Evolutionary conservation across 1,140 invertebrate species (phyloP), one percentile per base, ranked within the genome.

Genomic region (Coenobita brevimanus): DNA sequence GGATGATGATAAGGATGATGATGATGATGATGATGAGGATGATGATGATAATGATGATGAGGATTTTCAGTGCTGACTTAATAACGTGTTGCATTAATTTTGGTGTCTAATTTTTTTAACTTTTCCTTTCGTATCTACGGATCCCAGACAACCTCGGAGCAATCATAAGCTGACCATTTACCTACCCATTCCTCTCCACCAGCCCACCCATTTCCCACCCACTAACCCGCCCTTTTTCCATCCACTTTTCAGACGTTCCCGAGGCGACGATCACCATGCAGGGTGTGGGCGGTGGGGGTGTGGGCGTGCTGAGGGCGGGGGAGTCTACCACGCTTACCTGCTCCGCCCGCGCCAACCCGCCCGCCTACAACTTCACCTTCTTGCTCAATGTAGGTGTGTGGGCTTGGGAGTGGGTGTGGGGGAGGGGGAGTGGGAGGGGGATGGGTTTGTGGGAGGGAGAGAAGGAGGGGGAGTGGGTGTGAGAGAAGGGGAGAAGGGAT

Each of bases 231-330:
- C 10, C 1, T 27, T 17, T 13, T 13, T 4, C 46, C 21, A n/a
- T 46, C 43, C 30, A 15, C 24, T 50, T 38, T 27, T 1, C 84
- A 87, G 84, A 87, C 57, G 75, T 87, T 3, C 84, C 84, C 60
- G 62, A 87, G 64, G 84, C 84, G 13, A 87, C 50, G 75, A 87
- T 87, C 60, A 87, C 75, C 76, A 87, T 87, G 38, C 75, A 79
- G 54, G 83, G 73, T 0, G 71, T 21, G 0, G 82, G 73, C 24
- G 73, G 30, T 0, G n/a, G 41, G 8, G 75, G 60, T 13, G 41
- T n/a, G 0, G 73, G 38, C 0, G 57, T 50, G 2, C 75, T 86
- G 13, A 15, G 62, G 2, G 73, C 36, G 38, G 83, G 83, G 10
- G 75, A 79, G 0, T 86, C 83, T 15, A 73, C 75, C 36, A 86